Conservation (phyloP, 1,140 invertebrate genomes). For the Heliothis virescens region DNA sequence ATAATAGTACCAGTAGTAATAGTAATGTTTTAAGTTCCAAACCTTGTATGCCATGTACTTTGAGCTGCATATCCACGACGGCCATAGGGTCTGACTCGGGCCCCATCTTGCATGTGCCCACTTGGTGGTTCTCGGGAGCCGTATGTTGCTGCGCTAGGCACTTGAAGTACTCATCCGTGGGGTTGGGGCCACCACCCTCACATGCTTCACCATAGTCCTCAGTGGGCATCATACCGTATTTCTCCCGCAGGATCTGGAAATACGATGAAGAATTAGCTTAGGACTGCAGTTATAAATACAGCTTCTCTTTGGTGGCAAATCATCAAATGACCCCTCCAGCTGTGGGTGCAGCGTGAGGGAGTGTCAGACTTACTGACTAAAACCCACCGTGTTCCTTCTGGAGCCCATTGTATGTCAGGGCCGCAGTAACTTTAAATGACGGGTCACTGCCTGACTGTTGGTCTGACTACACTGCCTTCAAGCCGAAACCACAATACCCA, state of each 20-base stretch:
- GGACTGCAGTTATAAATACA: no score
- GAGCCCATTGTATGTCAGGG: no score
- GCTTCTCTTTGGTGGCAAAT: no score
- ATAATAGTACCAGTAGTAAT: no score
- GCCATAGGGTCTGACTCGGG: constrained; percentile 83
- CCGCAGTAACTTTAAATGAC: no score
- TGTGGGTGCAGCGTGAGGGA: no score
- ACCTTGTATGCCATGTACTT: constrained; percentile 87
- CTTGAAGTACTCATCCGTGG: constrained; percentile 87
- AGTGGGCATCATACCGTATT: constrained; percentile 91
- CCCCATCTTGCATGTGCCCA: constrained; percentile 91
- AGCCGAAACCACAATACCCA: no score
- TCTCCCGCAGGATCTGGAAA: constrained; percentile 86
- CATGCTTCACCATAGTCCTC: constrained; percentile 90
- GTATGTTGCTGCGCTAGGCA: constrained; percentile 86
- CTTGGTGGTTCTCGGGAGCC: constrained; percentile 87
- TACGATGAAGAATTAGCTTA: not conserved
- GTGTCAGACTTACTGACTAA: no score
- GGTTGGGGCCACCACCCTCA: constrained; percentile 86
- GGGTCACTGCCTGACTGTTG: no score
- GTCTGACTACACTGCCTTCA: no score
- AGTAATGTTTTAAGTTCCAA: not conserved
- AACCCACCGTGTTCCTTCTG: no score
- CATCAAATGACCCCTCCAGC: no score
- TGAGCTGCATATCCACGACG: constrained; percentile 87